Conservation (phyloP, 1,140 invertebrate species). For the Apis florea region DNA sequence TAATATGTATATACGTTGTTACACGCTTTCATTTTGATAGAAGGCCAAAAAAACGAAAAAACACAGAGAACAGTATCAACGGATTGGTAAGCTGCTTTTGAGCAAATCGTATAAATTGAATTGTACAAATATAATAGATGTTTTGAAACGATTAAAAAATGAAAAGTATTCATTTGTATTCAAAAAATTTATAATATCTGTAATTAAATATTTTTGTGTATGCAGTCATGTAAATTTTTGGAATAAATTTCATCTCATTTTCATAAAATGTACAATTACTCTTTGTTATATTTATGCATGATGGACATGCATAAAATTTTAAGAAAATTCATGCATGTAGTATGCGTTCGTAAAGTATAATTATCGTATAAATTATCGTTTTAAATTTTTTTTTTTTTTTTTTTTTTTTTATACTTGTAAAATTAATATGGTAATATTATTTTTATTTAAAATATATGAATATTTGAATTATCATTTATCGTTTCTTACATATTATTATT, state of each 20-base stretch:
- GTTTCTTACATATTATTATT: neutral
- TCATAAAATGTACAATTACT: neutral
- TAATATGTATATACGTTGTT: slow-evolving; percentile 78
- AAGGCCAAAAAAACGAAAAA: slow-evolving; percentile 85
- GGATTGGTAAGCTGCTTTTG: slow-evolving; percentile 88
- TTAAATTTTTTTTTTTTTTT: too few relatives aligned
- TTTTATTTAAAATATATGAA: slow-evolving; percentile 1
- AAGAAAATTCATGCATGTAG: slow-evolving; percentile 20
- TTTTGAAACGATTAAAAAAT: slow-evolving; percentile 11
- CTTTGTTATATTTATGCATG: slow-evolving; percentile 21
- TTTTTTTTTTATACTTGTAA: slow-evolving; percentile 18
- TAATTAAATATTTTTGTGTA: slow-evolving; percentile 18
- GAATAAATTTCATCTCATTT: slow-evolving; percentile 8
- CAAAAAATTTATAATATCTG: neutral
- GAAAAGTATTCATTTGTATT: slow-evolving; percentile 21
- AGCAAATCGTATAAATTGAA: slow-evolving; percentile 56
- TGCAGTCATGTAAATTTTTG: neutral
- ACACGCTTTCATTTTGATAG: slow-evolving; percentile 80
- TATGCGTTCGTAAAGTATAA: neutral
- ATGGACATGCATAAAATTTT: slow-evolving; percentile 14
- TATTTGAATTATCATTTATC: neutral
- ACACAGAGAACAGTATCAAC: slow-evolving; percentile 89
- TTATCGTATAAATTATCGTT: too few relatives aligned
- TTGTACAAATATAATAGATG: slow-evolving; percentile 17
- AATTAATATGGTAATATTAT: neutral